These are phyloP conservation scores for Epistrophe grossulariae DNA, from an alignment of 2,888 invertebrate genomes.

Conservation along the genomic window DNA sequence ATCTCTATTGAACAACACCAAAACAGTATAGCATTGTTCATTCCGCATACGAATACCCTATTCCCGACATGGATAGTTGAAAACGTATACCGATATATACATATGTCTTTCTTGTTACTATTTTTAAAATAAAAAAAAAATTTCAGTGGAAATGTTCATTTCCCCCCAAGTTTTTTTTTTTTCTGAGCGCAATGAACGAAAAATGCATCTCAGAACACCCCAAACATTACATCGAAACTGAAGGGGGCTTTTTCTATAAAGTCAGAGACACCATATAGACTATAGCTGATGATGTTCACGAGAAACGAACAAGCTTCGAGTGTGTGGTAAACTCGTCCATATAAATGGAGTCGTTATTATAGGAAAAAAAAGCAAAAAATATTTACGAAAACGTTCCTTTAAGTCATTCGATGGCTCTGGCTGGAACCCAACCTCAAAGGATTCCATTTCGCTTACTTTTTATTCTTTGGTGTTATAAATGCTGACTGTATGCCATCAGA, in stretches of 20 bases:
- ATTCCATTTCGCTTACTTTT: slow-evolving; percentile 27
- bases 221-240: slow-evolving; percentile 20
- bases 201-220: slow-evolving; percentile 40
- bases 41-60: slow-evolving; percentile 6
- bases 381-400: slow-evolving; percentile 60
- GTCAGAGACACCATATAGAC: slow-evolving; percentile 5
- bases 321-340: slow-evolving; percentile 56
- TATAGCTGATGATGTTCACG: background rate
- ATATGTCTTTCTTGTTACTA: background rate
- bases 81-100: background rate
- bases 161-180: background rate
- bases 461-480: background rate
- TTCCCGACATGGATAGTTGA: background rate
- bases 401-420: slow-evolving; percentile 46
- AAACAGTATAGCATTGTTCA: slow-evolving; percentile 52
- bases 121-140: background rate
- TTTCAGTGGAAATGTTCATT: slow-evolving; percentile 40
- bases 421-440: slow-evolving; percentile 48
- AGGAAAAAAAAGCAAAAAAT: slow-evolving; percentile 8
- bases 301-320: slow-evolving; percentile 45
- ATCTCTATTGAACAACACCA: slow-evolving; percentile 51
- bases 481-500: background rate
- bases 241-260: background rate
- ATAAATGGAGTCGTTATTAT: slow-evolving; percentile 54
- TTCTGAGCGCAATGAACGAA: slow-evolving; percentile 32